Evolutionary conservation across 2,888 invertebrate genomes (phyloP).

Genomic region (Steinernema scapterisci): DNA sequence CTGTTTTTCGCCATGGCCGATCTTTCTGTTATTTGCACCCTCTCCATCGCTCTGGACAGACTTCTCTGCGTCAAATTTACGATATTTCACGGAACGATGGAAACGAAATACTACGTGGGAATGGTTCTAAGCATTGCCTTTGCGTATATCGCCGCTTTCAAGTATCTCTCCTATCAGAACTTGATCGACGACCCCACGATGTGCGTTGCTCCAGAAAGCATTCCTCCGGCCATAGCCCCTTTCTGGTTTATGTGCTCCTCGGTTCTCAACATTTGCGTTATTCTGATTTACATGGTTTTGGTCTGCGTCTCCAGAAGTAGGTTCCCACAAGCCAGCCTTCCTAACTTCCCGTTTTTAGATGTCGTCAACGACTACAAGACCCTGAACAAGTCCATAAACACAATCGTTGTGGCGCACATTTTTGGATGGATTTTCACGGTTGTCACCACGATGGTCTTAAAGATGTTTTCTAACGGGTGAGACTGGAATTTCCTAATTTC

Average conservation of each 20-base stretch:
- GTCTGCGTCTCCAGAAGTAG: too few relatives aligned
- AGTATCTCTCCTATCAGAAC: not conserved
- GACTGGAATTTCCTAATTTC: not conserved
- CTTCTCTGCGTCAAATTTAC: not conserved
- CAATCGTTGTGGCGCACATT: not conserved
- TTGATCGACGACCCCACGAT: too few relatives aligned
- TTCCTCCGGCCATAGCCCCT: too few relatives aligned
- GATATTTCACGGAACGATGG: not conserved
- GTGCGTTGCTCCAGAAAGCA: too few relatives aligned
- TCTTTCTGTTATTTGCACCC: not conserved
- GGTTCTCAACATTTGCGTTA: too few relatives aligned
- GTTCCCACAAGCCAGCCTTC: not conserved
- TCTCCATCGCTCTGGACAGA: not conserved
- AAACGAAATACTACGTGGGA: not conserved
- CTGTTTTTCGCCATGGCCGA: not conserved
- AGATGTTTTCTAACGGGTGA: not conserved
- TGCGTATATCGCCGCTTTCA: not conserved
- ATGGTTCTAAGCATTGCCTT: not conserved
- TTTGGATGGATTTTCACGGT: not conserved
- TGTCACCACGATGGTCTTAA: not conserved
- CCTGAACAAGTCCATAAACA: not conserved
- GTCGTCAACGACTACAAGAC: not conserved
- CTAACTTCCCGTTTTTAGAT: not conserved
- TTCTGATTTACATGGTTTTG: too few relatives aligned
- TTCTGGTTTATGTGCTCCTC: too few relatives aligned